These are phyloP conservation scores for Paedocypris sp. DNA, from an alignment of 2,113 vertebrate species.

Conservation along the genomic window DNA sequence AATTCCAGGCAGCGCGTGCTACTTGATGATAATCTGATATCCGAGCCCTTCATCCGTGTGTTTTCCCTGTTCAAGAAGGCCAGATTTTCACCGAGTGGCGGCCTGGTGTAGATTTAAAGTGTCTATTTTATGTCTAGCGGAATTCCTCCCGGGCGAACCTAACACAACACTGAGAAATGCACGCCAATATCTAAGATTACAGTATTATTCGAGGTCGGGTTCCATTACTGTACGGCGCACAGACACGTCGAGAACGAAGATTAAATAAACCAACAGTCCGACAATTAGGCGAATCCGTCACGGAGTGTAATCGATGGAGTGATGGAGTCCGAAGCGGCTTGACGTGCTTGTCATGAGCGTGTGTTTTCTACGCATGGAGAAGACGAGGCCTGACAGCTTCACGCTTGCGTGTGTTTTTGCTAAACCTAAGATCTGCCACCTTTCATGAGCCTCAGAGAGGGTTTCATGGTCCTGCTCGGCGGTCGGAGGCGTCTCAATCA, in stretches of 20 bases:
- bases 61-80: conserved; percentile 49
- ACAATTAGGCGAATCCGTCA: conserved; percentile 22
- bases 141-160: conserved; percentile 41
- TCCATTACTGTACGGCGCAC: conserved; percentile 29
- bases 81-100: conserved; percentile 41
- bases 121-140: conserved; percentile 54
- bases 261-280: conserved; percentile 27
- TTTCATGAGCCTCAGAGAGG: neutral
- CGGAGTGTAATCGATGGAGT: conserved; percentile 13
- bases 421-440: conserved; percentile 8
- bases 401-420: conserved; percentile 26
- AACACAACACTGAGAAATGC: conserved; percentile 53
- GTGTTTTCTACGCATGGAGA: neutral
- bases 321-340: conserved; percentile 24
- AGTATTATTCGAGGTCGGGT: conserved; percentile 50
- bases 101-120: conserved; percentile 50
- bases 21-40: conserved; percentile 68
- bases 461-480: conserved; percentile 19
- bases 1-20: conserved; percentile 59
- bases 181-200: conserved; percentile 52
- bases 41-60: conserved; percentile 50
- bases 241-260: conserved; percentile 36
- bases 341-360: conserved; percentile 4
- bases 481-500: conserved; percentile 16
- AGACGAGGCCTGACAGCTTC: conserved; percentile 12